phyloP scores from a whole-genome alignment of 2,113 vertebrate species.

The Empidonax traillii region DNA sequence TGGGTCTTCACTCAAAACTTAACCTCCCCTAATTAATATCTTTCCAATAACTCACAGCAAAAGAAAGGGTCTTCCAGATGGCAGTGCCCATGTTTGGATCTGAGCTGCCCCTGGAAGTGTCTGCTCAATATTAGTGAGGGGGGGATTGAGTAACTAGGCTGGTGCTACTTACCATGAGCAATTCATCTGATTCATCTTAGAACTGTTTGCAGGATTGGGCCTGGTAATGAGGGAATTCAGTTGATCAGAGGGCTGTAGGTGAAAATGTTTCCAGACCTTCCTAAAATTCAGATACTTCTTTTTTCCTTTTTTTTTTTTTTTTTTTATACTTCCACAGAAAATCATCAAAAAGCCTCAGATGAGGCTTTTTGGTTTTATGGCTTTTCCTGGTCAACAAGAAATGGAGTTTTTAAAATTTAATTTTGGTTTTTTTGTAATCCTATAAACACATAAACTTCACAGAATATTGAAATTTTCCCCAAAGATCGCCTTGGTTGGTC shows the following conservation, averaged over 20 bases:
- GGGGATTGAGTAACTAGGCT: not conserved
- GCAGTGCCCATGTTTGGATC: rapidly evolving
- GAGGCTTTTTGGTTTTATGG: not conserved
- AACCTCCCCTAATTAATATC: not conserved
- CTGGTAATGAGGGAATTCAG: not conserved
- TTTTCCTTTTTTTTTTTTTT: not conserved
- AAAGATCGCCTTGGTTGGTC: constrained; percentile 53
- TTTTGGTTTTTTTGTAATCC: not conserved
- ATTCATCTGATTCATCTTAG: not conserved
- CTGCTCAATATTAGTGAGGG: not conserved
- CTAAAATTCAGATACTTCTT: not conserved
- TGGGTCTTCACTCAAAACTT: not conserved
- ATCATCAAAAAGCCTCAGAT: not conserved
- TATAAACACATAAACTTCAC: constrained; percentile 23
- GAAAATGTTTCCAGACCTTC: not conserved
- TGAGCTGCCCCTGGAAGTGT: not conserved
- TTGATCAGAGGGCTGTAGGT: not conserved
- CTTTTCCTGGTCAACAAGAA: constrained; percentile 3
- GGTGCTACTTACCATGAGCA: not conserved
- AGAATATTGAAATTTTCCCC: constrained; percentile 53
- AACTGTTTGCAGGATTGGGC: not conserved
- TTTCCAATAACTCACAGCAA: not conserved
- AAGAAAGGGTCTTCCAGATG: not conserved
- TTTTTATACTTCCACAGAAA: not conserved
- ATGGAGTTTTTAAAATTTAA: constrained; percentile 18